Evolutionary conservation across 2,888 invertebrate genomes (phyloP).

Genomic region (Hirtodrosophila confusa): DNA sequence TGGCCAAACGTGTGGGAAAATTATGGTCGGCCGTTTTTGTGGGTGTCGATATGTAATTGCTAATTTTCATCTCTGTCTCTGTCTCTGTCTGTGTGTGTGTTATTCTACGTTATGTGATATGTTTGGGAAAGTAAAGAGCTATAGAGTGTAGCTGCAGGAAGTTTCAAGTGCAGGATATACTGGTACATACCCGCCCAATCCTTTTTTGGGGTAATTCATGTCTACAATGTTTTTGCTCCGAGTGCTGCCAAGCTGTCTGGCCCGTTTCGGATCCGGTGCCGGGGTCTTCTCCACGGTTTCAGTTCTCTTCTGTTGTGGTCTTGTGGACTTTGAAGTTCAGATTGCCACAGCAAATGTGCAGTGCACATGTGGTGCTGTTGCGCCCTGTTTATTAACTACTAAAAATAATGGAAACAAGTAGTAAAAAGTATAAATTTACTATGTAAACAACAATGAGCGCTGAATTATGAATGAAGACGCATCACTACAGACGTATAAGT

Average conservation of each 20-base stretch:
- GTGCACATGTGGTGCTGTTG: conserved; percentile 64
- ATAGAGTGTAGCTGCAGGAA: not conserved
- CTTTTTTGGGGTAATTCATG: conserved; percentile 26
- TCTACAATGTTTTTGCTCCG: conserved; percentile 43
- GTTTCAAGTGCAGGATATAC: conserved; percentile 48
- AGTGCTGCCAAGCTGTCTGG: conserved; percentile 73
- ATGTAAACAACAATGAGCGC: conserved; percentile 72
- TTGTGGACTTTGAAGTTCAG: conserved; percentile 64
- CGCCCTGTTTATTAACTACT: conserved; percentile 76
- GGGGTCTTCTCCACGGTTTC: not conserved
- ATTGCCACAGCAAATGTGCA: conserved; percentile 53
- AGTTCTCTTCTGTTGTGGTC: conserved; percentile 32
- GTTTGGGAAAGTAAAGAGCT: conserved; percentile 49
- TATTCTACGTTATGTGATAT: conserved; percentile 57
- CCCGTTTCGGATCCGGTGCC: not conserved
- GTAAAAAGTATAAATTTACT: conserved; percentile 80
- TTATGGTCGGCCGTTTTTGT: conserved; percentile 38
- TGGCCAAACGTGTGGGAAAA: conserved; percentile 70
- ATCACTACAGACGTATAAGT: conserved; percentile 4
- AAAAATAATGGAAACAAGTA: conserved; percentile 79
- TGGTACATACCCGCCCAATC: conserved; percentile 17
- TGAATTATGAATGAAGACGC: conserved; percentile 67
- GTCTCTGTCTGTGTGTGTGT: not conserved
- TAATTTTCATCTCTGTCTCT: conserved; percentile 45
- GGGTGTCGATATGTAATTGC: conserved; percentile 76